Base-by-base conservation (phyloP, 2,888 invertebrate genomes). In the Toxonevra muliebris region DNA sequence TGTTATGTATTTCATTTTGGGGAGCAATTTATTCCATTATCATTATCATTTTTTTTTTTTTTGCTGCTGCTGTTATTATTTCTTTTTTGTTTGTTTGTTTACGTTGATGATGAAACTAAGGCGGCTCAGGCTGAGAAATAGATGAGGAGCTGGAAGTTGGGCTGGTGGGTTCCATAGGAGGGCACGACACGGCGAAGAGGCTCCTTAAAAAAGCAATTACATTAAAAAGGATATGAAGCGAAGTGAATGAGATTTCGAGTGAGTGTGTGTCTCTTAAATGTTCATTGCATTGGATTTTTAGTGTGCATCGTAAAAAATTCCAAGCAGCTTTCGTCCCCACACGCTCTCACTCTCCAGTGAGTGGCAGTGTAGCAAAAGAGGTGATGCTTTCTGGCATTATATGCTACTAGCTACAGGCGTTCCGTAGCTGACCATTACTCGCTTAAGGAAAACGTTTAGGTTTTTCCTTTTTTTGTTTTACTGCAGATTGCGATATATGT, bases 241-340 rank as follows among this genome's bases (percentile, higher is more conserved):
- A 65, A 54, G 66, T 61, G 59, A 71, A 71, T 68, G 64, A 7
- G 50, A 62, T 68, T 68, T 61, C 52, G 61, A 61, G 61, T 53
- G n/a, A 57, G 20, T 17, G 11, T 78, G 79, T 80, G 77, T 80
- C 80, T 80, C 76, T 81, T 80, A 80, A 81, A 81, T 82, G 80
- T 79, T 80, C 80, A 82, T 82, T 80, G 81, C 82, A 82, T 81
- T 77, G 80, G 80, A 81, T 80, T 82, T 82, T 82, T 80, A 80
- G 77, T 80, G 80, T 69, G 66, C 73, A 73, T 80, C 79, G 79
- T 80, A 80, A 81, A 80, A 79, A 79, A 80, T 48, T 19, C 19
- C 19, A 58, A 58, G 48, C 50, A 52, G 50, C 43, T 9, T 2
- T 15, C 40, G 20, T 11, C 20, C 59, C 53, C 50, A 57, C 12